These are phyloP conservation scores for Protomyctophum bolini DNA, from an alignment of 2,113 vertebrate genomes.

Conservation along the genomic window DNA sequence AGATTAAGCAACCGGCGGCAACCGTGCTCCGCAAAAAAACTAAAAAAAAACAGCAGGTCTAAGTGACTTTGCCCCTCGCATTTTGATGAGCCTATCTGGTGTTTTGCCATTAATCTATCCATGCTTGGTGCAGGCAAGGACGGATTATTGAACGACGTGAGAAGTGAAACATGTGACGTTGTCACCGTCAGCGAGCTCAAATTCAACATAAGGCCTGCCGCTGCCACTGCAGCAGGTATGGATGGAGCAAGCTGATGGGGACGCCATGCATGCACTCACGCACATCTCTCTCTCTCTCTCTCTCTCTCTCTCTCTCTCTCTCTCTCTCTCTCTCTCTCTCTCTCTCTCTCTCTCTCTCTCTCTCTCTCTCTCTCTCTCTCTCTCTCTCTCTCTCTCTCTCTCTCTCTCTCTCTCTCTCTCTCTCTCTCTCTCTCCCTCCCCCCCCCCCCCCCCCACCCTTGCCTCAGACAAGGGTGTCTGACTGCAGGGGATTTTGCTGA, in stretches of 20 bases:
- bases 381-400: too few species aligned
- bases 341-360: too few species aligned
- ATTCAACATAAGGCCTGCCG: constrained; percentile 36
- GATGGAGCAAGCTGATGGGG: constrained; percentile 47
- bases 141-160: constrained; percentile 57
- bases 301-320: too few species aligned
- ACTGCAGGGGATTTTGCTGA: constrained; percentile 17
- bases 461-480: constrained; percentile 19
- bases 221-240: constrained; percentile 4
- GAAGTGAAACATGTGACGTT: constrained; percentile 53
- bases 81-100: constrained; percentile 40
- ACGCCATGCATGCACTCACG: neutral
- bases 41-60: neutral
- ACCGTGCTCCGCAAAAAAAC: too few species aligned
- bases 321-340: too few species aligned
- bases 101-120: constrained; percentile 54
- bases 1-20: too few species aligned
- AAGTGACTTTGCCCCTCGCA: constrained; percentile 13
- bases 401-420: too few species aligned
- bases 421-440: too few species aligned
- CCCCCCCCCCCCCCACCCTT: neutral
- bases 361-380: too few species aligned
- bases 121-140: constrained; percentile 43
- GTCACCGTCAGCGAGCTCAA: constrained; percentile 40
- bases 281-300: too few species aligned